Percentiles rank a stretch among this genome's conserved stretches.
Conservation (phyloP, 2,113 vertebrate genomes). For the Candoia aspera region DNA sequence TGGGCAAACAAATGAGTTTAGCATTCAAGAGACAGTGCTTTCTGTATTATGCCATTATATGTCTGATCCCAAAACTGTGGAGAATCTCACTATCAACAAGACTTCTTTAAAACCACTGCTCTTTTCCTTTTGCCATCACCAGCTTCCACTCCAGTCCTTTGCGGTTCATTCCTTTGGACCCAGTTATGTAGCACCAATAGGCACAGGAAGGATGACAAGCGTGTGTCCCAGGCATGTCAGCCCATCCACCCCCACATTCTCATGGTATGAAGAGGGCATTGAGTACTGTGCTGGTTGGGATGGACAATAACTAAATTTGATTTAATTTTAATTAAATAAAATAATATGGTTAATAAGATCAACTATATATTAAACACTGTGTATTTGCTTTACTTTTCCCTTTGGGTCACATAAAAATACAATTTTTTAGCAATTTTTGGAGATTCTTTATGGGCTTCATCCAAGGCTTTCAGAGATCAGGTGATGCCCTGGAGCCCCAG, state of each 20-base stretch:
- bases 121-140: background rate
- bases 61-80: background rate
- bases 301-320: background rate
- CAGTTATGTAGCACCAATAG: background rate
- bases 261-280: background rate
- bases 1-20: background rate
- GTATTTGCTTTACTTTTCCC: no score
- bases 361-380: no score
- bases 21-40: background rate
- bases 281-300: background rate
- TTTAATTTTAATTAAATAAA: no score
- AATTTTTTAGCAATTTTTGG: no score
- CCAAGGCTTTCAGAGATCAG: no score
- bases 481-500: no score
- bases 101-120: background rate
- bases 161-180: background rate
- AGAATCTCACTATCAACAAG: background rate
- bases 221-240: background rate
- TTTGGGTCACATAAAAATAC: no score
- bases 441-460: no score
- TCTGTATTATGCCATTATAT: background rate
- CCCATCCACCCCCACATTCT: background rate
- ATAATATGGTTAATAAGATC: no score
- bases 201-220: background rate
- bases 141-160: background rate